These are phyloP conservation scores for Apodemia hepburni DNA, from an alignment of 2,888 invertebrate species.

Conservation along the genomic window DNA sequence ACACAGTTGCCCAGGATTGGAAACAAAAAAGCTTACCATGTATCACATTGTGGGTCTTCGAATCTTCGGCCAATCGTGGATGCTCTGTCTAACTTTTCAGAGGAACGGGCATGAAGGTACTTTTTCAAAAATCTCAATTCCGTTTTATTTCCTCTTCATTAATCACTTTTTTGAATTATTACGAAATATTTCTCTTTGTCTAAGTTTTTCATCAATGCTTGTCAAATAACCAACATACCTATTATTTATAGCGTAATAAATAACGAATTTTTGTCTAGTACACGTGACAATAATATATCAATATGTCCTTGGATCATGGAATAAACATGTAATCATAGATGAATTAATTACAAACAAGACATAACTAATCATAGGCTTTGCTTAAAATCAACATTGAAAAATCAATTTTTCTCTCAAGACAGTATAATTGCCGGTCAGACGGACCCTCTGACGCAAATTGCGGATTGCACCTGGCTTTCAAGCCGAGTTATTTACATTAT, in stretches of 20 bases:
- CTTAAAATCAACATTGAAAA: constrained; percentile 65
- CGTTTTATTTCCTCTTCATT: too few relatives aligned
- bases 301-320: neutral
- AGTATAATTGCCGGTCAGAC: constrained; percentile 55
- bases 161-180: too few relatives aligned
- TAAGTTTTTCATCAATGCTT: too few relatives aligned
- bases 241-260: neutral
- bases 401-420: constrained; percentile 66
- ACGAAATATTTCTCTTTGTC: too few relatives aligned
- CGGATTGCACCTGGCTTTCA: constrained; percentile 62
- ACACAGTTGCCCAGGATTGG: too few relatives aligned
- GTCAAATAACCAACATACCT: neutral
- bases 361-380: constrained; percentile 35
- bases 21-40: too few relatives aligned
- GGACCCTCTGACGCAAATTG: constrained; percentile 58
- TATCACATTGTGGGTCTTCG: too few relatives aligned
- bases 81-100: too few relatives aligned
- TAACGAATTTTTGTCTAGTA: neutral
- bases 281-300: neutral
- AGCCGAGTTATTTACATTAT: constrained; percentile 53
- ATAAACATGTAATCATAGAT: constrained; percentile 17
- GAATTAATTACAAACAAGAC: constrained; percentile 29
- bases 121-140: too few relatives aligned
- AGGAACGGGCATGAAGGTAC: too few relatives aligned
- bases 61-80: too few relatives aligned